A percentile compares a stretch with the other conserved stretches of the same genome.
Evolutionary conservation across 2,113 vertebrate genomes (phyloP).

Genomic region (Potamarius usumacintae): DNA sequence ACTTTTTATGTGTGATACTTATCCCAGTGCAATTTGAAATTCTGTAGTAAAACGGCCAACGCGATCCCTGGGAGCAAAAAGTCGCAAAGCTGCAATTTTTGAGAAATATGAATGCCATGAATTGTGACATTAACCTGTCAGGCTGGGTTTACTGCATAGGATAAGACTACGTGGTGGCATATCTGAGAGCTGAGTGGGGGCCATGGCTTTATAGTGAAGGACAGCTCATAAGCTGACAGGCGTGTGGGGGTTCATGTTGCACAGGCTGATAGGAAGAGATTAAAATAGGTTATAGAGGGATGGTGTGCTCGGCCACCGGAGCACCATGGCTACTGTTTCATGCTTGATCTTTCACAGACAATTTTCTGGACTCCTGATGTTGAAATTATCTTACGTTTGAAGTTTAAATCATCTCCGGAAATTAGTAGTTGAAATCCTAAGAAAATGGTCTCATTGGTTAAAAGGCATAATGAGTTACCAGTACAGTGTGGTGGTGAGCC

Average conservation of each 20-base stretch:
- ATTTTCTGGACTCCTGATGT: constrained; percentile 3
- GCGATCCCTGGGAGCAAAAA: constrained; percentile 33
- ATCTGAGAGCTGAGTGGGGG: constrained; percentile 28
- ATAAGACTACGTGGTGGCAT: constrained; percentile 36
- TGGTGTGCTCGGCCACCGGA: constrained; percentile 55
- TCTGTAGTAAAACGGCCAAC: constrained; percentile 51
- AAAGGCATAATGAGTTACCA: constrained; percentile 70
- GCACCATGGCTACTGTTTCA: constrained; percentile 52
- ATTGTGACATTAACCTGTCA: constrained; percentile 69
- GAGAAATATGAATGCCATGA: constrained; percentile 61
- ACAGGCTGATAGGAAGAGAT: constrained; percentile 64
- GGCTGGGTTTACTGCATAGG: constrained; percentile 41
- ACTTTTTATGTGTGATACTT: constrained; percentile 30
- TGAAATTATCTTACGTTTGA: background rate
- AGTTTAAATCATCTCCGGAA: background rate
- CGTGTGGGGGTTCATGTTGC: constrained; percentile 53
- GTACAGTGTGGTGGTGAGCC: constrained; percentile 94
- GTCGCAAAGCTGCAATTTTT: constrained; percentile 54
- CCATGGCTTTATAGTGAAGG: constrained; percentile 57
- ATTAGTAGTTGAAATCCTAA: background rate
- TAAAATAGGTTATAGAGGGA: constrained; percentile 66
- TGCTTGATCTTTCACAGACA: background rate
- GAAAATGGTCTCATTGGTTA: background rate
- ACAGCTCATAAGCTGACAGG: constrained; percentile 60
- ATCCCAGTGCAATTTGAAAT: constrained; percentile 42